A percentile compares a stretch with the other conserved stretches of the same genome.
Conservation (phyloP, 1,140 invertebrate species). For the Tetraneura akinire region DNA sequence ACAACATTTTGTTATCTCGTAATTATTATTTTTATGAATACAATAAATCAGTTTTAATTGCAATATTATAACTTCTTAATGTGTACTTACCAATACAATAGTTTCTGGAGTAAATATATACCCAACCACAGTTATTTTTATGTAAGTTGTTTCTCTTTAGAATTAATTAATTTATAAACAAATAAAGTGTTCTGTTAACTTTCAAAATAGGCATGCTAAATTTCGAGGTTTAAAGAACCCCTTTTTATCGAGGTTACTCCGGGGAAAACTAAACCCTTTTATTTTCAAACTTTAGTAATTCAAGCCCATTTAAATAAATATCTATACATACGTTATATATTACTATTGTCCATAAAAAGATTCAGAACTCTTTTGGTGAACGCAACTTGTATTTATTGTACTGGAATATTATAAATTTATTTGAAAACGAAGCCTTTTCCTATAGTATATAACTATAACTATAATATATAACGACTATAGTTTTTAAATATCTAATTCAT, state of each 20-base stretch:
- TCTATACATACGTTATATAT: slow-evolving; percentile 21
- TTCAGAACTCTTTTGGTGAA: not conserved
- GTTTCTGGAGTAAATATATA: not conserved
- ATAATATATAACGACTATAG: too few relatives aligned
- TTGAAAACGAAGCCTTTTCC: too few relatives aligned
- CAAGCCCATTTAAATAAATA: slow-evolving; percentile 31
- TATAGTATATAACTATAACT: too few relatives aligned
- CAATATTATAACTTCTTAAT: slow-evolving; percentile 9
- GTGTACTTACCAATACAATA: not conserved
- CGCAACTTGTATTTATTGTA: not conserved
- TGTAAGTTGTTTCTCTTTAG: not conserved
- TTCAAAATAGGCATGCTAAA: not conserved
- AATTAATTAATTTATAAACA: slow-evolving; percentile 27
- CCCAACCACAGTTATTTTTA: not conserved
- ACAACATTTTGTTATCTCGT: not conserved
- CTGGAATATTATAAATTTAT: not conserved
- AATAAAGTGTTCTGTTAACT: slow-evolving; percentile 30
- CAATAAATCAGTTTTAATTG: not conserved
- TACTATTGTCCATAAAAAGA: not conserved
- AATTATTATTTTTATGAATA: not conserved
- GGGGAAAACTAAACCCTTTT: slow-evolving; percentile 27
- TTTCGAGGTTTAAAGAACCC: not conserved
- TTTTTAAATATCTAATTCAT: too few relatives aligned
- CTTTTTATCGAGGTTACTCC: slow-evolving; percentile 34
- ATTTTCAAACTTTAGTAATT: slow-evolving; percentile 28